Conservation (phyloP, 1,140 invertebrate genomes). For the Brachionus rubens region DNA sequence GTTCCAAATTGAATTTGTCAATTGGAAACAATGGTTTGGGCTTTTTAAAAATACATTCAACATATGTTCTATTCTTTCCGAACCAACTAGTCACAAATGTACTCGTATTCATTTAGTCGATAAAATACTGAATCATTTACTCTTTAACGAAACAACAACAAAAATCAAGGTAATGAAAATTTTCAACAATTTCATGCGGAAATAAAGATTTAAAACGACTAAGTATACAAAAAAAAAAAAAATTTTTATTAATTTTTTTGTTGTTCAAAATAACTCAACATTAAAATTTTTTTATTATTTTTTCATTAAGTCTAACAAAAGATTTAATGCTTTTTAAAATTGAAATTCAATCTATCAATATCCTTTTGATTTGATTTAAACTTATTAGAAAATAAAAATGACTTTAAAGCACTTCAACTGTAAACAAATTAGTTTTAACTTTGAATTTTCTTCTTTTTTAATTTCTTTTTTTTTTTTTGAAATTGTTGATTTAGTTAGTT, state of each 20-base stretch:
- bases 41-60: not conserved
- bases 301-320: not conserved
- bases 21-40: slow-evolving; percentile 6
- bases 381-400: too few species aligned
- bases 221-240: not conserved
- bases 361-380: too few species aligned
- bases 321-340: not conserved
- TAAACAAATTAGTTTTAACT: not conserved
- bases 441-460: not conserved
- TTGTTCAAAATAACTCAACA: too few species aligned
- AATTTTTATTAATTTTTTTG: not conserved
- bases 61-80: not conserved
- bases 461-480: not conserved
- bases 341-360: too few species aligned
- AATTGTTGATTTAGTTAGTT: slow-evolving; percentile 20
- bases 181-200: not conserved
- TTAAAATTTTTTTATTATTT: not conserved
- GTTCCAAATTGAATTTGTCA: not conserved
- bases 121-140: not conserved
- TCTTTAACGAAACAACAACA: not conserved
- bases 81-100: not conserved
- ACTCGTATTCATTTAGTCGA: too few species aligned
- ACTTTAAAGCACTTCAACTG: too few species aligned
- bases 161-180: not conserved
- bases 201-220: slow-evolving; percentile 1